Evolutionary conservation across 1,140 invertebrate genomes (phyloP).

Genomic region (Cherax destructor): DNA sequence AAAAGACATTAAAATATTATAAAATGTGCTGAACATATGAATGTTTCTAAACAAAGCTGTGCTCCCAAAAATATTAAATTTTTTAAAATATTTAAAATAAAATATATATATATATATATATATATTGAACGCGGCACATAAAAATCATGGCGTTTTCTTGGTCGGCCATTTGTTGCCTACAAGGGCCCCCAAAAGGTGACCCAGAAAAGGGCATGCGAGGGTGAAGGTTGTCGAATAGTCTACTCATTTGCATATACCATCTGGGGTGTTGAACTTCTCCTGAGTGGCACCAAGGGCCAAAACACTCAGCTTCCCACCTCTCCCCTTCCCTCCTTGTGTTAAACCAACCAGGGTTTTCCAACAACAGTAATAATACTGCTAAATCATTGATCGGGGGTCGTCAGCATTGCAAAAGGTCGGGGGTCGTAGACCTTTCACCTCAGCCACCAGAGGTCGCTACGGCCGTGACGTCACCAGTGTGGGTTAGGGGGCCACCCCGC

Average conservation of each 20-base stretch:
- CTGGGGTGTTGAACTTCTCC: too few species aligned
- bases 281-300: not conserved
- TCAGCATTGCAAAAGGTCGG: slow-evolving; percentile 57
- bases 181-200: slow-evolving; percentile 53
- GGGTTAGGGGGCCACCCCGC: slow-evolving; percentile 35
- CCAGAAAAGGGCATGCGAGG: not conserved
- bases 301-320: not conserved
- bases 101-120: slow-evolving; percentile 1
- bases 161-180: slow-evolving; percentile 62
- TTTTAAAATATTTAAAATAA: too few species aligned
- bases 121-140: not conserved
- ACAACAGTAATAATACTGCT: slow-evolving; percentile 13
- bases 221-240: slow-evolving; percentile 17
- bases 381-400: slow-evolving; percentile 42
- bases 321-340: not conserved
- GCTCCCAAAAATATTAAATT: too few species aligned
- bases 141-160: slow-evolving; percentile 49
- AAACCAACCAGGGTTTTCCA: too few species aligned
- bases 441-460: slow-evolving; percentile 69
- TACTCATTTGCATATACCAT: slow-evolving; percentile 5
- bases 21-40: too few species aligned
- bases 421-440: slow-evolving; percentile 69
- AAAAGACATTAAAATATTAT: too few species aligned
- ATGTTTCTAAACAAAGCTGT: too few species aligned
- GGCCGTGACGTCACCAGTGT: slow-evolving; percentile 58